Base-by-base conservation (phyloP, 30 jellyfish, hydroid and myxozoan genomes). In the Turritopsis dohrnii region DNA sequence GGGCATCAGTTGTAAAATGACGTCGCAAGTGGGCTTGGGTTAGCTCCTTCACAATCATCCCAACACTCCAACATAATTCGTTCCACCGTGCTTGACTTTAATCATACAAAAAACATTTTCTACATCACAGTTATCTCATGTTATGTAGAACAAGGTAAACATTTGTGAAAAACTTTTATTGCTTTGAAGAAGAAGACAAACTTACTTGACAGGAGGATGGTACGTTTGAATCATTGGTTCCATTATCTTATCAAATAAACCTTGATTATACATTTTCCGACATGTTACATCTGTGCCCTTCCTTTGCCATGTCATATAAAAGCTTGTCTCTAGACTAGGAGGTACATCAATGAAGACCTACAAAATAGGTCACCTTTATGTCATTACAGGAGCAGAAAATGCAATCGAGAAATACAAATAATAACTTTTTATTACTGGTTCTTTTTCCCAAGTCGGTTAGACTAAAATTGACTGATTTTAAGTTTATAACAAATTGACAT, bases 61-160 rank as follows among this genome's bases (percentile, higher is more conserved):
- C 96, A 71, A 91, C 72, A 73, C 97, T 81, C 30, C 94, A 84
- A 66, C 96, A 87, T 29, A 80, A 84, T 30, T 91, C 97, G 80
- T 91, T 96, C 97, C 97, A 91, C 71, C 87, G 88, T 19, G 96
- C 97, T 18, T 81, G 86, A 28, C 97, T 91, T n/a, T n/a, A n/a
- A n/a, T n/a, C n/a, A n/a, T n/a, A 71, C 27, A 65, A 28, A 82
- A 21, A n/a, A 82, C 65, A 9, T 21, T 41, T 41, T 41, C 60
- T 41, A n/a, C n/a, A n/a, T n/a, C n/a, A n/a, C n/a, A n/a, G n/a
- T n/a, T n/a, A n/a, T n/a, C n/a, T n/a, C n/a, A n/a, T n/a, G n/a
- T n/a, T n/a, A n/a, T n/a, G n/a, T n/a, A n/a, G n/a, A n/a, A n/a
- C n/a, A n/a, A n/a, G n/a, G n/a, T n/a, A n/a, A n/a, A n/a, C n/a